Evolutionary conservation across 2,797 vertebrate species (phyloP), one percentile per base, ranked within the genome.

Genomic region (Geotrypetes seraphini): DNA sequence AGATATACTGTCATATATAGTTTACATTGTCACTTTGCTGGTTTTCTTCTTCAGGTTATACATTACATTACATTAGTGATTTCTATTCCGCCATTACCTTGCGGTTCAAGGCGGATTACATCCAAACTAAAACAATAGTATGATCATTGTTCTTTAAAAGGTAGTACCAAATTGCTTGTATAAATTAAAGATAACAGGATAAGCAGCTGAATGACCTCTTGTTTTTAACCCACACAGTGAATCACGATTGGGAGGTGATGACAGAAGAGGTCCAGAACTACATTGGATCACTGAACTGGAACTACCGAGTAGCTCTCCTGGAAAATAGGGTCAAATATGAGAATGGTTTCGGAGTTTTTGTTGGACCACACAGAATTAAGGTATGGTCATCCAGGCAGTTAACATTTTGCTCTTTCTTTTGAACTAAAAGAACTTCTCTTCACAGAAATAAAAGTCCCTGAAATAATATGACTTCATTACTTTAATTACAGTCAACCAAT

Each of bases 221-320:
- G 4, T 15, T 19, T 28, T 24, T 1, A n/a, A 9, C 7, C 39
- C 47, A n/a, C 10, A 10, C 45, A 87, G 80, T 77, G 42, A 30
- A 54, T 15, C 89, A 86, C 28, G 67, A 49, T 50, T 91, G 89
- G 86, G 69, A 63, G 4, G 63, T 64, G 4, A 79, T 90, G 83
- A 68, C 60, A 3, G 75, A 85, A 27, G 71, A 79, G 1, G 51
- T 90, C 21, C 83, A 85, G 61, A 71, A 71, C 45, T 72, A 81
- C 43, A 70, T 82, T 12, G 71, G 72, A 27, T 78, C 81, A 1
- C 52, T 78, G 33, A 85, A 84, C 49, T 79, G 69, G 67, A 78
- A 82, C 45, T 74, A 86, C 43, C 71, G 71, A 3, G 73, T 85
- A 9, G 38, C 79, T 2, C 73, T 91, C 29, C 63, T 71, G 39